These are phyloP conservation scores for Aeoliscus strigatus DNA, from an alignment of 2,797 vertebrate genomes.

Conservation along the genomic window DNA sequence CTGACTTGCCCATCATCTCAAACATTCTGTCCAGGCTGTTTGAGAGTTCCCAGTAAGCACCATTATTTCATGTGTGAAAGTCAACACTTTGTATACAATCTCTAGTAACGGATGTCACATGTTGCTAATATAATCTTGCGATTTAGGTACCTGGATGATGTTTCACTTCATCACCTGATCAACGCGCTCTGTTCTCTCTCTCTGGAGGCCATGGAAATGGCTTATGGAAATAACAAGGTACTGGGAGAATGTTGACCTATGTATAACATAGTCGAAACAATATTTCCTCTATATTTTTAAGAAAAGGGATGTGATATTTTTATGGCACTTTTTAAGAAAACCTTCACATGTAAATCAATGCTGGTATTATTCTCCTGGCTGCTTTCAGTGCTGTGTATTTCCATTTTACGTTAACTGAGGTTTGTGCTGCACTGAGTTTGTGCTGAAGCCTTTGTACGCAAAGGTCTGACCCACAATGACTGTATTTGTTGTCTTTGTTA, in stretches of 20 bases:
- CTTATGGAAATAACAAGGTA: slow-evolving; percentile 97
- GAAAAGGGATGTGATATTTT: too few species aligned
- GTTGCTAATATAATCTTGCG: slow-evolving; percentile 30
- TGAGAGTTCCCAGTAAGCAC: slow-evolving; percentile 96
- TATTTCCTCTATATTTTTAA: background rate
- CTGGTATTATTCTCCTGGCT: background rate
- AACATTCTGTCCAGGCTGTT: slow-evolving; percentile 96
- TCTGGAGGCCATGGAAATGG: slow-evolving; percentile 99
- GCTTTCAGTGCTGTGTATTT: background rate
- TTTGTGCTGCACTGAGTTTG: background rate
- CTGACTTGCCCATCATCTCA: slow-evolving; percentile 94
- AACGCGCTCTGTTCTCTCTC: slow-evolving; percentile 97
- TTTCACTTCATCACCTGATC: slow-evolving; percentile 97
- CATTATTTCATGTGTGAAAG: background rate
- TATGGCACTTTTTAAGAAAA: too few species aligned
- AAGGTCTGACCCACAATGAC: background rate
- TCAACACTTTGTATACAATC: background rate
- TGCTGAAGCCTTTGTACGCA: background rate
- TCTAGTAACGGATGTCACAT: background rate
- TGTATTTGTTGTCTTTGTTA: slow-evolving; percentile 2
- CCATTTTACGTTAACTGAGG: background rate
- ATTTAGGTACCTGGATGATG: slow-evolving; percentile 92
- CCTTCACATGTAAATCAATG: too few species aligned
- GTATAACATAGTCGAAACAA: too few species aligned
- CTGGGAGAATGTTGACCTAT: too few species aligned